Evolutionary conservation across 64 coral and sea anemone genomes (phyloP).

Genomic region (Acropora yongei): DNA sequence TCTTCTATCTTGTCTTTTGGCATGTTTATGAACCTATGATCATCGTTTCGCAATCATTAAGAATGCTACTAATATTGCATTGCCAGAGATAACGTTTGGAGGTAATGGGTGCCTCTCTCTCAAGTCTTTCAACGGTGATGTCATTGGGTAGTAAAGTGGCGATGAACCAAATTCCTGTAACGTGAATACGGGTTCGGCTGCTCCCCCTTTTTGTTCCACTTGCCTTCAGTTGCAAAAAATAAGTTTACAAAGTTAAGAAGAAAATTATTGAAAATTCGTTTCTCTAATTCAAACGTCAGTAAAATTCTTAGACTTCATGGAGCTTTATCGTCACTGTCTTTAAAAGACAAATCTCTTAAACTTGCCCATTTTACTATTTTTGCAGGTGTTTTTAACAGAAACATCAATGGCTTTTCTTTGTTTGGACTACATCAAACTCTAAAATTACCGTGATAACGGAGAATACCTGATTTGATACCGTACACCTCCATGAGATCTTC

Average conservation of each 20-base stretch:
- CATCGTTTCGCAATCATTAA: too few relatives aligned
- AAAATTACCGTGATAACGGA: constrained; percentile 14
- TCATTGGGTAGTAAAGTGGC: neutral
- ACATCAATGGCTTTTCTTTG: neutral
- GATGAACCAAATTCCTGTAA: neutral
- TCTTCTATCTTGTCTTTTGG: neutral
- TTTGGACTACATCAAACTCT: neutral
- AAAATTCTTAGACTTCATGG: neutral
- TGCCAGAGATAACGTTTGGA: neutral
- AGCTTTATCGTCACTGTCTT: neutral
- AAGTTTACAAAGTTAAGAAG: neutral
- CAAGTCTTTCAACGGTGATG: constrained; percentile 4
- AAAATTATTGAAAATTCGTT: too few relatives aligned
- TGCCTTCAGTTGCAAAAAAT: neutral
- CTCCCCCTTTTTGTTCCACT: neutral
- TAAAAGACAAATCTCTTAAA: constrained; percentile 21
- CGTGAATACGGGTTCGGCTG: neutral
- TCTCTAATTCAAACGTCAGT: neutral
- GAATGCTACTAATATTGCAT: neutral
- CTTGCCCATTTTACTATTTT: neutral
- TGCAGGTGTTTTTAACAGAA: neutral
- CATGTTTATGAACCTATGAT: neutral
- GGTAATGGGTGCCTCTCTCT: neutral
- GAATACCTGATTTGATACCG: constrained; percentile 32
- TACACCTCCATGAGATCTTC: constrained; percentile 38